Base-by-base conservation (phyloP, 2,113 vertebrate genomes). In the Fulica atra region DNA sequence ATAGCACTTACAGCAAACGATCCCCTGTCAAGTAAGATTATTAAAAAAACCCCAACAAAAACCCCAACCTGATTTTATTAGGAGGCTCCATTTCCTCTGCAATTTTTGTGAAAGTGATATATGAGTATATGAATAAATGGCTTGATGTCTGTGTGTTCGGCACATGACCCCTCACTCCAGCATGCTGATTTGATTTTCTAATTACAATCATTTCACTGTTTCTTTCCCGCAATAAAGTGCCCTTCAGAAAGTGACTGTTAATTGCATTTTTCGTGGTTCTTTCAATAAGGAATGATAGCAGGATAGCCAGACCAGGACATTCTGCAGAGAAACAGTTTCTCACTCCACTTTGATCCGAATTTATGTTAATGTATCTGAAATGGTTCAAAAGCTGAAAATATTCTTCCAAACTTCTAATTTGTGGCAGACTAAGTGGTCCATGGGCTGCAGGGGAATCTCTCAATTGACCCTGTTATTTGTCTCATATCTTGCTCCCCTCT, bases 151-250 rank as follows among this genome's bases (percentile, higher is more conserved):
- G 29, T 36, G 38, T 42, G 21, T 54, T 89, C 2, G 0, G 40
- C 51, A 38, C 50, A 13, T 63, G 29, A 71, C 38, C 81, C 38
- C 53, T 68, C 35, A 59, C 51, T 48, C 46, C 48, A 61, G 33
- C 50, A 89, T n/a, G 42, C 14, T 86, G 61, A 87, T 92, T 81
- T 95, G 48, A 84, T 74, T 89, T 57, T 65, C 59, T 93, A 92
- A 92, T 89, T 91, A 48, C 44, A 88, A 68, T 74, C 29, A 71
- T 95, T 84, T 88, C 46, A 71, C 33, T 53, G 7, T 46, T 81
- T 81, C 21, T 76, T 93, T 90, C 64, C 81, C 33, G 64, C 6
- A 54, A 20, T 48, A 77, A 92, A 88, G 18, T 85, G 16, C 8
- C 48, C 44, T 88, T 88, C 61, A 64, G 80, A 79, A 86, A 72